Evolutionary conservation across 2,888 invertebrate species (phyloP), one percentile per base, ranked within the genome.

Genomic region (Mimumesa dahlbomi): DNA sequence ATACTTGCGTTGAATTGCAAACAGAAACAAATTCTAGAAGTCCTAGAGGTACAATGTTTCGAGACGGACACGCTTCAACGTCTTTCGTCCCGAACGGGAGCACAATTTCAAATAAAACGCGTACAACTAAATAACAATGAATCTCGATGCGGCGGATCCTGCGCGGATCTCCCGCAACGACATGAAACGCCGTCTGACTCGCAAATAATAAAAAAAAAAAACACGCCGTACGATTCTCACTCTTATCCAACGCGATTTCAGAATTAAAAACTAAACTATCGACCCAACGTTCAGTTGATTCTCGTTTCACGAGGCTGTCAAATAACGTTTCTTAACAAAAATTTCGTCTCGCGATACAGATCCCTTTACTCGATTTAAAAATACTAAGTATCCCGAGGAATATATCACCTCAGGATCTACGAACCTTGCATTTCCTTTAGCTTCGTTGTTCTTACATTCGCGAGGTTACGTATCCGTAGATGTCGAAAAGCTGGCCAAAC

Each of bases 71-170:
- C n/a, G n/a, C n/a, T n/a, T n/a, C n/a, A n/a, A n/a, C n/a, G n/a
- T n/a, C n/a, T n/a, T n/a, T 14, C 14, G 62, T 48, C 53, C 46
- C 48, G 40, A 40, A 25, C 52, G 43, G 29, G 31, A 40, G 4
- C 46, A 53, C 21, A 38, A 67, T 49, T 25, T 48, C 36, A 46
- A 52, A 40, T 29, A 45, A 59, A 69, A 59, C 53, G 57, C 59
- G 53, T 70, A 70, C 49, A 70, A 64, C 71, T 70, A 71, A 70
- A 71, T 71, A 71, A 71, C 71, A 70, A 70, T 21, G 63, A 52
- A 43, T 43, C 71, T 49, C 36, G 29, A 48, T 7, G 5, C n/a
- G 11, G 31, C 36, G 38, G 49, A 22, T 25, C 42, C 59, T 22
- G 14, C n/a, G 22, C 11, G 40, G 40, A 40, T 18, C 40, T 40